Base-by-base conservation (phyloP, 2,888 invertebrate species). In the Agrilus biguttatus region DNA sequence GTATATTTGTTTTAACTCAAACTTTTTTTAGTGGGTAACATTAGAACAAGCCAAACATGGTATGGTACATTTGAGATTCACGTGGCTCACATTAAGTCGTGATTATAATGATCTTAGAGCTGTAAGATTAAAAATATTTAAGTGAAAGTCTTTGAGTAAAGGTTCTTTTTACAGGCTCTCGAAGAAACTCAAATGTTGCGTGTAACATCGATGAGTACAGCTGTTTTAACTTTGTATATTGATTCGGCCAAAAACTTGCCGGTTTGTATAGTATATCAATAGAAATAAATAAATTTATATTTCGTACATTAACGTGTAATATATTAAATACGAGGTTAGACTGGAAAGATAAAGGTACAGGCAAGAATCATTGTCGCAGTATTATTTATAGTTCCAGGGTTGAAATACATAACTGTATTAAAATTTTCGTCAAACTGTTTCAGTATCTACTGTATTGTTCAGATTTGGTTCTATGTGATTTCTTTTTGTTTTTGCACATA, bases 11-110 rank as follows among this genome's bases (percentile, higher is more conserved):
- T 28, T 34, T 44, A 43, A 46, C 42, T 47, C 43, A 48, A 40
- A 41, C 49, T 43, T 51, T 51, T 65, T 65, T 34, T 65, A 95
- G 91, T 96, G 97, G 95, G 74, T 92, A 51, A 87, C 90, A 0
- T 71, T 98, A 52, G 93, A 96, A 65, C 86, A 91, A 66, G 93
- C 92, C 8, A 93, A 92, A 64, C 89, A 91, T 59, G 97, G 97
- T 6, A 82, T 91, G 71, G 75, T 98, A 0, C 91, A 95, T 60
- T 66, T 97, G 41, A 80, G 89, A 40, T 71, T 93, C 41, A 81
- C 83, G 6, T 98, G 97, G 97, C 77, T 93, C 52, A 77, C 80
- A 43, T 71, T 96, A 42, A 80, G 83, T 40, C 69, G 78, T 33
- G 75, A 83, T 56, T 67, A 78, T 12, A 66, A 69, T 32, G 86